Evolutionary conservation across 2,888 invertebrate genomes (phyloP), one percentile per base, ranked within the genome.

Genomic region (Euproctis similis): DNA sequence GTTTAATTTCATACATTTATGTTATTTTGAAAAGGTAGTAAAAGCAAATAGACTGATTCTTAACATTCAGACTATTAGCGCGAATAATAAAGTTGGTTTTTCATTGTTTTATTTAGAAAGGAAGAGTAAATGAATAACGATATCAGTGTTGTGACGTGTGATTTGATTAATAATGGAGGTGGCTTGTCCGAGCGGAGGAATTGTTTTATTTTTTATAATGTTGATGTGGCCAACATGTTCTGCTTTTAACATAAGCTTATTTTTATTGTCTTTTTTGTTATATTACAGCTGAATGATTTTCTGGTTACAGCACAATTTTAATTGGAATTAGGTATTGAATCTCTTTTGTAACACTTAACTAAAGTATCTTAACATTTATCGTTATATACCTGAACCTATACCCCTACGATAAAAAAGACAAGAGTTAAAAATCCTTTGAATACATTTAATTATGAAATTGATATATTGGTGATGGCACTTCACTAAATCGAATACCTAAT

Each of bases 91-190:
- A 28, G 46, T 50, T 36, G 1, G n/a, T 28, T 39, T 54, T 61
- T 2, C 2, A 28, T 14, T 3, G 4, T 8, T 9, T 5, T 4
- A 12, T 16, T 17, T 16, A 35, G 42, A 61, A 65, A 60, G 19
- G 59, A 75, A 80, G 70, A 73, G 6, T 14, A 73, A 75, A 72
- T 73, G 73, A 76, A 71, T 74, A 71, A 77, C 70, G 65, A 72
- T 80, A 81, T 82, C 75, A 71, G 71, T 82, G 81, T 82, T 82
- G 69, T 84, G 84, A 82, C 84, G 78, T 73, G 74, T 65, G 58
- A 39, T 65, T 73, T 81, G 84, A 84, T 82, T 81, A 82, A 81
- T 84, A 81, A 82, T 77, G 82, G 78, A 69, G 62, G 58, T 57
- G 58, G 65, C 70, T 61, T 78, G 82, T 78, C 64, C 70, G 2